Conservation (phyloP, 1,140 invertebrate genomes). For the Drosophila virilis region DNA sequence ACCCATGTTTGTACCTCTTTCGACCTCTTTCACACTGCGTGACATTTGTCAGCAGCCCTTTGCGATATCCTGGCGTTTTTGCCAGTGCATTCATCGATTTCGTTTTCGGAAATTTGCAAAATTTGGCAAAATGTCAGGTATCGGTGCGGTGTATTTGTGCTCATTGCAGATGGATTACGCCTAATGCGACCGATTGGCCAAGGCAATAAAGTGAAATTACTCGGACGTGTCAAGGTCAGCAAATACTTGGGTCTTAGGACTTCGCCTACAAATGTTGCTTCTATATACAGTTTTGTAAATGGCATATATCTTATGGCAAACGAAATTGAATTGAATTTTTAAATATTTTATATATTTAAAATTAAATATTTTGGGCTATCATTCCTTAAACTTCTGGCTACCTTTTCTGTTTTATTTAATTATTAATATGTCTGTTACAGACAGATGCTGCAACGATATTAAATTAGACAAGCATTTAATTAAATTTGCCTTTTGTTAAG, state of each 20-base stretch:
- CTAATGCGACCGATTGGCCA: constrained; percentile 75
- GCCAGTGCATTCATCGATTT: constrained; percentile 72
- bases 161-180: constrained; percentile 75
- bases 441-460: no score
- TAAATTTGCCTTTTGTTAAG: no score
- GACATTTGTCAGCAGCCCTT: constrained; percentile 33
- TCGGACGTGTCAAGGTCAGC: constrained; percentile 70
- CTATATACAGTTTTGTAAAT: background rate
- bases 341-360: background rate
- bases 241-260: background rate
- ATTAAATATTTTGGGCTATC: background rate
- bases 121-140: constrained; percentile 72
- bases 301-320: background rate
- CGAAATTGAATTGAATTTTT: background rate
- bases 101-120: constrained; percentile 71
- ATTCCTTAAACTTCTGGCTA: background rate
- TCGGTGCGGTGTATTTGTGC: constrained; percentile 28
- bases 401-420: background rate
- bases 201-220: constrained; percentile 79
- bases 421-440: no score
- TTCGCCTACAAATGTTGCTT: background rate
- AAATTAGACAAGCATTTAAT: no score
- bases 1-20: constrained; percentile 37
- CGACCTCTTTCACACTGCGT: constrained; percentile 62
- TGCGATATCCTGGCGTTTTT: background rate